These are phyloP conservation scores for Huso huso DNA, from an alignment of 2,797 vertebrate genomes.

Conservation along the genomic window DNA sequence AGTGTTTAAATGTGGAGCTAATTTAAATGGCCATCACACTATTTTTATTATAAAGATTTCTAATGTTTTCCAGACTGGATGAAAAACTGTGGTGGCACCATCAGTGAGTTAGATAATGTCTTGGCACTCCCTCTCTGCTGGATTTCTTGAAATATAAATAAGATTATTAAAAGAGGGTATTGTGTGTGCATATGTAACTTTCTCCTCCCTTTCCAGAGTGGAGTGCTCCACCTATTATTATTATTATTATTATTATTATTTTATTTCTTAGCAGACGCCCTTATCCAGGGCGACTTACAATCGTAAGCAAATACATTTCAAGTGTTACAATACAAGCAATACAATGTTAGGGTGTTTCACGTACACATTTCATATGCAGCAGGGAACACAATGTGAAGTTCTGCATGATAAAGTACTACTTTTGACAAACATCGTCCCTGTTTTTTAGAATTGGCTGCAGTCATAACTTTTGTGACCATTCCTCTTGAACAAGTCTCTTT, in stretches of 20 bases:
- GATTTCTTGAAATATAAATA: slow-evolving; percentile 56
- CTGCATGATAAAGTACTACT: no score
- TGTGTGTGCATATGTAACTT: slow-evolving; percentile 17
- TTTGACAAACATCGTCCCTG: no score
- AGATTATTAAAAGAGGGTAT: slow-evolving; percentile 32
- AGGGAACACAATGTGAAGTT: no score
- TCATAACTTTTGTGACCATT: no score
- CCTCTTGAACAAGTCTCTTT: no score
- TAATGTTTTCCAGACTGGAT: slow-evolving; percentile 62
- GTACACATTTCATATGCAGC: background rate
- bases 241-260: no score
- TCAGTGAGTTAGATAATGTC: slow-evolving; percentile 57
- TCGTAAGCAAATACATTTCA: no score
- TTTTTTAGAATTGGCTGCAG: no score
- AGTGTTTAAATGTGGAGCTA: slow-evolving; percentile 37
- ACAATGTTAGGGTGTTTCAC: slow-evolving; percentile 28
- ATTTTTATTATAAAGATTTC: slow-evolving; percentile 55
- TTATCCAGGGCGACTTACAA: no score
- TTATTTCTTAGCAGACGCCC: no score
- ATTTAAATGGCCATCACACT: slow-evolving; percentile 47
- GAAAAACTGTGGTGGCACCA: slow-evolving; percentile 46
- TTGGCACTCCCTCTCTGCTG: slow-evolving; percentile 43
- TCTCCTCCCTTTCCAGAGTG: slow-evolving; percentile 25
- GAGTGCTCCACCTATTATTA: no score
- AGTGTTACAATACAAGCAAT: no score